Conservation (phyloP, 2,113 vertebrate species). For the Pavo muticus region DNA sequence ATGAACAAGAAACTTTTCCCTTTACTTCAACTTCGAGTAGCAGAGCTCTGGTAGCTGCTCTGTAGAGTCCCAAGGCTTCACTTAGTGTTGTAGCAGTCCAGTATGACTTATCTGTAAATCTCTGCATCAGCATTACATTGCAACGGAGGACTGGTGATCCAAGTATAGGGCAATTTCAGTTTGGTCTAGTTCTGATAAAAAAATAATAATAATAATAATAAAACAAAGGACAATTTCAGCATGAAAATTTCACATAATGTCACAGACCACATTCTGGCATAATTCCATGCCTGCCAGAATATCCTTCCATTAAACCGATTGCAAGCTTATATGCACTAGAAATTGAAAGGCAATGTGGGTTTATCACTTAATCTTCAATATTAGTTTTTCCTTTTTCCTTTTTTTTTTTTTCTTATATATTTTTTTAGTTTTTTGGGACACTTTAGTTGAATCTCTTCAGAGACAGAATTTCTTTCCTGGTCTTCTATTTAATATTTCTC, state of each 20-base stretch:
- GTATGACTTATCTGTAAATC: neutral
- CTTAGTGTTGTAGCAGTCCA: neutral
- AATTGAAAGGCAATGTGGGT: conserved; percentile 36
- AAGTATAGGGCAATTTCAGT: neutral
- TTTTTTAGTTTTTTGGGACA: neutral
- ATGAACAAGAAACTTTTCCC: neutral
- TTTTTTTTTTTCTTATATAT: neutral
- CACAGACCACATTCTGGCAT: conserved; percentile 15
- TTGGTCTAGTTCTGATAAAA: neutral
- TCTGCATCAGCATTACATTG: neutral
- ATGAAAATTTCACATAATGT: neutral
- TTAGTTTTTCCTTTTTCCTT: neutral
- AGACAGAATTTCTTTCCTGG: conserved; percentile 30
- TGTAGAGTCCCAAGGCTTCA: neutral
- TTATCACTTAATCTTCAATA: conserved; percentile 65
- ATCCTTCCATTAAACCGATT: conserved; percentile 63
- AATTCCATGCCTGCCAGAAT: conserved; percentile 40
- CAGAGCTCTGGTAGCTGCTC: neutral
- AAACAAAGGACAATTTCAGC: neutral
- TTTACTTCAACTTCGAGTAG: neutral
- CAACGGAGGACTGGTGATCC: neutral
- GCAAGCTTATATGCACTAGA: conserved; percentile 25
- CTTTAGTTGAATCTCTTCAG: conserved; percentile 29
- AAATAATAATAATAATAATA: neutral
- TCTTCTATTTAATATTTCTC: conserved; percentile 34